A percentile compares a stretch with the other conserved stretches of the same genome.
Evolutionary conservation across 2,797 vertebrate genomes (phyloP).

Genomic region (Tapera naevia): DNA sequence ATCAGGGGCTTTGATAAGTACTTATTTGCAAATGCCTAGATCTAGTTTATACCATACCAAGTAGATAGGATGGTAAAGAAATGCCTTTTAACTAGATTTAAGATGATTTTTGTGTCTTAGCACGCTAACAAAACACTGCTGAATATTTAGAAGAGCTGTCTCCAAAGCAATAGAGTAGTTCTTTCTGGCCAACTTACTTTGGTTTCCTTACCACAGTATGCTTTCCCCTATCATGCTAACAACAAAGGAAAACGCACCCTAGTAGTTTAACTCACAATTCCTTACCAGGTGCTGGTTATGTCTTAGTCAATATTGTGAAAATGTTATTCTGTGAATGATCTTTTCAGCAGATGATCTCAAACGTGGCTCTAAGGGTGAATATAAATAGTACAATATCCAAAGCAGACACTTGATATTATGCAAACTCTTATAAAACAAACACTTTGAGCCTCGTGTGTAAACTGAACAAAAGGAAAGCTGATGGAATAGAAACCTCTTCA

Average conservation of each 20-base stretch:
- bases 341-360: neutral
- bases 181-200: neutral
- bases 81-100: neutral
- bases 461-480: neutral
- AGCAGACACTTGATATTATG: neutral
- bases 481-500: neutral
- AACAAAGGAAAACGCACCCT: neutral
- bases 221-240: neutral
- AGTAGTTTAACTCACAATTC: neutral
- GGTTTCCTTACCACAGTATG: neutral
- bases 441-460: neutral
- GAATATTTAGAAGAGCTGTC: neutral
- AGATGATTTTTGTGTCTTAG: neutral
- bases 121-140: neutral
- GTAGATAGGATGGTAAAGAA: neutral
- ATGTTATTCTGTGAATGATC: neutral
- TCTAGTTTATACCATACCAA: neutral
- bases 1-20: neutral
- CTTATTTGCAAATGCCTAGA: neutral
- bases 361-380: neutral
- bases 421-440: neutral
- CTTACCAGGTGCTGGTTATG: neutral
- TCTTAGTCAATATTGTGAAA: neutral
- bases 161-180: neutral
- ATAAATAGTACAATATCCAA: neutral